Percentiles rank a stretch among this genome's conserved stretches.
Evolutionary conservation across 2,797 vertebrate genomes (phyloP).

Genomic region (Ctenopoma kingsleyae): DNA sequence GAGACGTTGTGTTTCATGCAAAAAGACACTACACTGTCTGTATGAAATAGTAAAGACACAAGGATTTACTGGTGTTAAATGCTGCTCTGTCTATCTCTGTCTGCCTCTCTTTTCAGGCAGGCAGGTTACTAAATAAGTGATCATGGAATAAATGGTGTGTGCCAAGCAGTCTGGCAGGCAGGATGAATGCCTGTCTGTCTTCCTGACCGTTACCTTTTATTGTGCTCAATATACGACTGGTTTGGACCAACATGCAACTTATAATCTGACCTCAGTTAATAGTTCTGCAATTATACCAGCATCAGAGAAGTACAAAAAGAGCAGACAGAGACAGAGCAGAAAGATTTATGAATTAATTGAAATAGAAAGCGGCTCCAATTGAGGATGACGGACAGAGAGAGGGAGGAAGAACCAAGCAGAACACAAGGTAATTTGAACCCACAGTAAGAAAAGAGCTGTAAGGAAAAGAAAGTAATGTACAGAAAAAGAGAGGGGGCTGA

Average conservation of each 20-base stretch:
- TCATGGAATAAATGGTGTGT: conserved; percentile 51
- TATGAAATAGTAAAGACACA: no score
- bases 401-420: background rate
- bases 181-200: conserved; percentile 43
- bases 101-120: conserved; percentile 18
- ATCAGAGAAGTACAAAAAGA: background rate
- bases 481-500: conserved; percentile 14
- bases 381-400: background rate
- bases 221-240: conserved; percentile 3
- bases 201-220: conserved; percentile 8
- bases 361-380: background rate
- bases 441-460: conserved; percentile 3
- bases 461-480: conserved; percentile 17
- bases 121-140: conserved; percentile 60
- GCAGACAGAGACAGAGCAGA: background rate
- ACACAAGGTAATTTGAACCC: conserved; percentile 6
- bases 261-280: background rate
- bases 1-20: no score
- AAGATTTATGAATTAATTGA: background rate
- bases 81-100: background rate
- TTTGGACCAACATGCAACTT: background rate
- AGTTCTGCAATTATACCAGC: background rate
- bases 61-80: background rate
- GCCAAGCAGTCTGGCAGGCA: conserved; percentile 23
- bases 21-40: no score